Evolutionary conservation across 2,113 vertebrate genomes (phyloP).

Genomic region (Lagopus muta): DNA sequence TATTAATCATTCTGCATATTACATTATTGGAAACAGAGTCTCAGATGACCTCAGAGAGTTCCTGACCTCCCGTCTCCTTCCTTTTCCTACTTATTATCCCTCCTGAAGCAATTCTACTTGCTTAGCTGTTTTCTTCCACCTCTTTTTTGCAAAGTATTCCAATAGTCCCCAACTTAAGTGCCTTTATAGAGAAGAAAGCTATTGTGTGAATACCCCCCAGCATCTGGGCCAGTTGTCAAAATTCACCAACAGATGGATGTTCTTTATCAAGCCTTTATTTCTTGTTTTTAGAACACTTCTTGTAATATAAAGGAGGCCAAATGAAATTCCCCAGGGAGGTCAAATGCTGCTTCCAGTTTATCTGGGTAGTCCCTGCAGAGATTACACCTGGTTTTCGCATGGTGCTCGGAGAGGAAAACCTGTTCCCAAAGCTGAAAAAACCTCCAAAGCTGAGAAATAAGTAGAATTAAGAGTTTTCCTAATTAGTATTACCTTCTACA

Average conservation of each 20-base stretch:
- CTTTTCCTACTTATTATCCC: not conserved
- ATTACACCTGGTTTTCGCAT: not conserved
- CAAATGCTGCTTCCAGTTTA: not conserved
- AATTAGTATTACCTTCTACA: slow-evolving; percentile 34
- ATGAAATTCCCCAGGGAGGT: not conserved
- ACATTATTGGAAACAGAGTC: not conserved
- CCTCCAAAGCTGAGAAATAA: not conserved
- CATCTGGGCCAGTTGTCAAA: not conserved
- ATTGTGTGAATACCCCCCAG: not conserved
- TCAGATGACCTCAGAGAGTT: not conserved
- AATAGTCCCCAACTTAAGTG: not conserved
- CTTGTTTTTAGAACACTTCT: not conserved
- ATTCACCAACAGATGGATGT: not conserved
- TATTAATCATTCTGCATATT: not conserved
- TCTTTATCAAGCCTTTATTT: not conserved
- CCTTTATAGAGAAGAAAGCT: not conserved
- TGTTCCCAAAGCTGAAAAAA: not conserved
- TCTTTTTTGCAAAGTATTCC: not conserved
- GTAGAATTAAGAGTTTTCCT: slow-evolving; percentile 3
- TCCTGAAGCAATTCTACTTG: not conserved
- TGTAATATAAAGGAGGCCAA: not conserved
- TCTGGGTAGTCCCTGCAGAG: not conserved
- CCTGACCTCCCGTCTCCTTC: not conserved
- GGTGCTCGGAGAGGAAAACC: not conserved
- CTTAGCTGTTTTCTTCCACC: not conserved